Conservation (phyloP, 2,888 invertebrate genomes). For the Eupithecia vulgata region DNA sequence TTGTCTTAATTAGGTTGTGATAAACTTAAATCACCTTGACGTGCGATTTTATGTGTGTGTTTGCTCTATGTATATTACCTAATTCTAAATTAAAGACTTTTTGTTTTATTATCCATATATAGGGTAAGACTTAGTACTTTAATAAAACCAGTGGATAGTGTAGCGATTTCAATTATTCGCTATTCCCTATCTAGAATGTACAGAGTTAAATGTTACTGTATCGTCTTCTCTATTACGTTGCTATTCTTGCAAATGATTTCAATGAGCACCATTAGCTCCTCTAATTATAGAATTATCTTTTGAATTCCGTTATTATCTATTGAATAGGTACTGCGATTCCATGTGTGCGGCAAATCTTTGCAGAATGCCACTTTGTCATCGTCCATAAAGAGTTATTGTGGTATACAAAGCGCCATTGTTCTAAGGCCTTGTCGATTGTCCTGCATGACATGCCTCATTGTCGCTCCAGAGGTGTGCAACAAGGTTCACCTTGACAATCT, state of each 20-base stretch:
- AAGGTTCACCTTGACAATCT: conserved; percentile 58
- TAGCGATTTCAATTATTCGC: neutral
- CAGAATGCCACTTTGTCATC: conserved; percentile 73
- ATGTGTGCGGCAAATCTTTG: conserved; percentile 74
- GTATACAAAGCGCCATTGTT: conserved; percentile 71
- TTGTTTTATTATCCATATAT: neutral
- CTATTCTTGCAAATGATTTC: conserved; percentile 8
- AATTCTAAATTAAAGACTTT: conserved; percentile 13
- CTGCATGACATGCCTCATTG: conserved; percentile 57
- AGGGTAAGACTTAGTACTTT: neutral
- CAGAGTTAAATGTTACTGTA: neutral
- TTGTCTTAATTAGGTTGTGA: conserved; percentile 50
- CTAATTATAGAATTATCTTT: conserved; percentile 31
- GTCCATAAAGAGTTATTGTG: conserved; percentile 73
- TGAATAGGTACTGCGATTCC: conserved; percentile 38
- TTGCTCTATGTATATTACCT: too few species aligned
- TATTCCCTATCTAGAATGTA: neutral
- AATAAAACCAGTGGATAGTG: neutral
- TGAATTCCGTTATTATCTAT: conserved; percentile 30
- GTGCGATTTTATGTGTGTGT: conserved; percentile 19
- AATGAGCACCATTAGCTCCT: conserved; percentile 14
- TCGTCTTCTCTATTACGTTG: conserved; percentile 1
- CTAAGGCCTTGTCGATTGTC: conserved; percentile 73
- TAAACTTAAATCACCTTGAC: conserved; percentile 47
- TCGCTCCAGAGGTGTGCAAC: conserved; percentile 47